phyloP scores from a whole-genome alignment of 2,113 vertebrate genomes.

The Pycnonotus jocosus region DNA sequence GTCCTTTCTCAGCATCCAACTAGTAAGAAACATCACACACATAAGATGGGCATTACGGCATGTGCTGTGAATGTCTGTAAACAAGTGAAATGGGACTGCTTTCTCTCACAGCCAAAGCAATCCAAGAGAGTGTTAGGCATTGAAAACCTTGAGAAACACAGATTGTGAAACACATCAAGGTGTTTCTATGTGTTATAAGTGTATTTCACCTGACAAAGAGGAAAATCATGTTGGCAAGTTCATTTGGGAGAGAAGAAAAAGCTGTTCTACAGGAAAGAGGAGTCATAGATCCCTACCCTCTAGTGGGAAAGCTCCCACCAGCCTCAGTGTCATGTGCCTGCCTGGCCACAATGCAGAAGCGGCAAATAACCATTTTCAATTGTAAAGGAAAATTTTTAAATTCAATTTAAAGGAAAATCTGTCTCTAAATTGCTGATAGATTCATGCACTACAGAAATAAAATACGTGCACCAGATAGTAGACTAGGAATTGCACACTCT shows the following conservation, averaged over 20 bases:
- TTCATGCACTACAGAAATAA: not conserved
- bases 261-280: not conserved
- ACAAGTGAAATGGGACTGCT: not conserved
- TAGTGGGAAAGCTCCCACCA: accelerated
- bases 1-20: not conserved
- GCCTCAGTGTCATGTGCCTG: not conserved
- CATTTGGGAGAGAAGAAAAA: not conserved
- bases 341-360: not conserved
- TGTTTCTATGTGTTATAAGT: accelerated
- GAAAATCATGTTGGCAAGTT: not conserved
- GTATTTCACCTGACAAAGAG: not conserved
- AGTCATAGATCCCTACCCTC: not conserved
- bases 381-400: not conserved
- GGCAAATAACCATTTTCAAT: not conserved
- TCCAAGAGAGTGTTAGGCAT: not conserved
- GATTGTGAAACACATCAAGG: not conserved
- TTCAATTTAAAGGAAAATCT: not conserved
- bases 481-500: not conserved
- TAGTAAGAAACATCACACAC: not conserved
- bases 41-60: not conserved
- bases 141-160: not conserved
- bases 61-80: not conserved
- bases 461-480: not conserved
- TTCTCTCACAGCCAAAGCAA: not conserved
- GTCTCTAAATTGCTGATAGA: not conserved